These are phyloP conservation scores for Brachionus asplanchnoidis DNA, from an alignment of 1,140 invertebrate species.

Conservation along the genomic window DNA sequence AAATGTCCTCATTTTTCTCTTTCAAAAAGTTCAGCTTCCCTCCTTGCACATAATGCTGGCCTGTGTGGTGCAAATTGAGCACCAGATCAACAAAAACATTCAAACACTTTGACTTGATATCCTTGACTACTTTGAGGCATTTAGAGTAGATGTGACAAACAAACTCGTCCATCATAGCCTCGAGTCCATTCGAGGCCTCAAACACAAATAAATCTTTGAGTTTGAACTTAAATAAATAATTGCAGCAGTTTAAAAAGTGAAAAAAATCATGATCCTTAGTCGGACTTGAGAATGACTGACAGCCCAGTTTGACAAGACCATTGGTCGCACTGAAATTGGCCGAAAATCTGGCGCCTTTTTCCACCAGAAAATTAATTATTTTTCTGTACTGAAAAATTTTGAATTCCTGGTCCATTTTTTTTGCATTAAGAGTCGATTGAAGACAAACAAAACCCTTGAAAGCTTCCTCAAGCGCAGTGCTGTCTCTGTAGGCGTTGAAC, in stretches of 20 bases:
- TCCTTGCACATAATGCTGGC: not conserved
- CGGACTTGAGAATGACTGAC: not conserved
- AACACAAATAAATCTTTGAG: constrained; percentile 6
- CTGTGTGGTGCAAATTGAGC: not conserved
- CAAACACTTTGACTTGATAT: constrained; percentile 20
- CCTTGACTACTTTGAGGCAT: constrained; percentile 15
- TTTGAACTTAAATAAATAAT: constrained; percentile 18
- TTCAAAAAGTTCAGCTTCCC: not conserved
- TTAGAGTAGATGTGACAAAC: not conserved
- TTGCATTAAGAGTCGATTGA: not conserved
- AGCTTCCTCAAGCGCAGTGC: not conserved
- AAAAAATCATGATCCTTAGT: not conserved
- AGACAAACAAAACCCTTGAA: constrained; percentile 23
- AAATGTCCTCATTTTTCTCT: not conserved
- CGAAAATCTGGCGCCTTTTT: constrained; percentile 24
- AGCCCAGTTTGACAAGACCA: not conserved
- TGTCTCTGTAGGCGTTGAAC: constrained; percentile 7
- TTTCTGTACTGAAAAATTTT: constrained; percentile 19
- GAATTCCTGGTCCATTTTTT: not conserved
- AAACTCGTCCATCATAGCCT: constrained; percentile 36
- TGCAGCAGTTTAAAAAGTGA: constrained; percentile 31
- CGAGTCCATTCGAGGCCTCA: not conserved
- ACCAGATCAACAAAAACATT: not conserved
- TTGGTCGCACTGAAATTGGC: not conserved
- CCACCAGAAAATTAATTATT: constrained; percentile 15